These are phyloP conservation scores for Papilio glaucus DNA, from an alignment of 1,140 invertebrate genomes.

Conservation along the genomic window DNA sequence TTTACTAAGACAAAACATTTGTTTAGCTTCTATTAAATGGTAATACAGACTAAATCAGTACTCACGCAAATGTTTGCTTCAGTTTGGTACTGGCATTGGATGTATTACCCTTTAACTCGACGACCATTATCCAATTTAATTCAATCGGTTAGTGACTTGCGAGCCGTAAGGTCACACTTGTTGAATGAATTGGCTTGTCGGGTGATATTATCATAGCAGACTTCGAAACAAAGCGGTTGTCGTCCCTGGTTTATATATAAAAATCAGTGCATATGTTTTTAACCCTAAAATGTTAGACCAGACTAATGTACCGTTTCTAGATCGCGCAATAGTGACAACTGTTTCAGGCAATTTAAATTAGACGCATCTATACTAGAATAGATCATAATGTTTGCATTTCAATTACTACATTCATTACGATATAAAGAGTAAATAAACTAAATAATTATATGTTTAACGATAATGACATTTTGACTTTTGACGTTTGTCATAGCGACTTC, in stretches of 20 bases:
- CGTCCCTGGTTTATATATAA: not conserved
- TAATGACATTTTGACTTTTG: slow-evolving; percentile 11
- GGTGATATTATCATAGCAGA: not conserved
- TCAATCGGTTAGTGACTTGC: slow-evolving; percentile 47
- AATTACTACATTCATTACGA: not conserved
- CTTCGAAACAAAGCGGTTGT: not conserved
- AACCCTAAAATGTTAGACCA: too few species aligned
- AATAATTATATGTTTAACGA: too few species aligned
- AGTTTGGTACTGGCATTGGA: not conserved
- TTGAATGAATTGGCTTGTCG: slow-evolving; percentile 45
- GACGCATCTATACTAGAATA: too few species aligned
- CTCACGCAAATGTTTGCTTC: not conserved
- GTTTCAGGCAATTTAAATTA: too few species aligned
- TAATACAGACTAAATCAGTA: slow-evolving; percentile 27
- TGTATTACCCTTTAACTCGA: slow-evolving; percentile 34
- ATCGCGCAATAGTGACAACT: not conserved
- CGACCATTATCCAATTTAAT: slow-evolving; percentile 48
- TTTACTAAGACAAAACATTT: not conserved
- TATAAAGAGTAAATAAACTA: not conserved
- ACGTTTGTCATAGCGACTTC: slow-evolving; percentile 25
- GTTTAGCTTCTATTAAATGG: slow-evolving; percentile 2
- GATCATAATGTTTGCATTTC: too few species aligned
- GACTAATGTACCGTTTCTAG: too few species aligned
- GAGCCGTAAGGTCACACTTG: slow-evolving; percentile 47
- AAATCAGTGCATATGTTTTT: not conserved